Base-by-base conservation (phyloP, 2,113 vertebrate genomes). In the Oncorhynchus keta region DNA sequence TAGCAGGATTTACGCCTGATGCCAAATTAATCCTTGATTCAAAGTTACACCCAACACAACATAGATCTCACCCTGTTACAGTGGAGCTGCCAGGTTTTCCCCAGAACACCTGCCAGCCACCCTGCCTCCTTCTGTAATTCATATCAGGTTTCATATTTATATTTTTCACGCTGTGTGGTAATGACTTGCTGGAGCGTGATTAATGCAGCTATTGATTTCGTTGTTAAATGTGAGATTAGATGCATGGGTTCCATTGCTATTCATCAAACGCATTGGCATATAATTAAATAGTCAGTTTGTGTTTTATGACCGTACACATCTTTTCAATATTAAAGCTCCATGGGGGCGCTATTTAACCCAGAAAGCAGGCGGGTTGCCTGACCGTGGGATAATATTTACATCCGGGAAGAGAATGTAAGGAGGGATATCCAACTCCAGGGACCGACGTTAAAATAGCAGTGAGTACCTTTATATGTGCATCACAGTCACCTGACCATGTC, bases 121-220 rank as follows among this genome's bases (percentile, higher is more conserved):
- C 62, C 68, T 48, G 12, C 13, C 48, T 67, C 70, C 51, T 76
- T 71, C 77, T 55, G 45, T 73, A 79, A 80, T 75, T 68, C 82
- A 81, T 85, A 45, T 45, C 39, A 45, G 39, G 39, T 12, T 2
- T 39, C 7, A 39, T 39, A 39, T 39, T 9, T 39, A 39, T 39
- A 39, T 39, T 39, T 39, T 45, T 45, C 39, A 45, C 39, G 70
- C 82, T 73, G 78, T 75, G 81, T 77, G 70, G 82, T 92, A 92
- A 92, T 89, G 85, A 70, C 81, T 81, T 81, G 78, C 84, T 90
- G 84, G 89, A 89, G 88, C 88, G 89, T 95, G 95, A 97, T 95
- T 95, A 95, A 96, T 97, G 94, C 89, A 94, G 88, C 85, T 94
- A 97, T 97, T 95, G 96, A 96, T 97, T 97, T 95, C 86, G 94